Percentiles rank a stretch among this genome's conserved stretches.
These are phyloP conservation scores for Halocynthia roretzi DNA, from an alignment of 23 tunicate species.

Conservation along the genomic window DNA sequence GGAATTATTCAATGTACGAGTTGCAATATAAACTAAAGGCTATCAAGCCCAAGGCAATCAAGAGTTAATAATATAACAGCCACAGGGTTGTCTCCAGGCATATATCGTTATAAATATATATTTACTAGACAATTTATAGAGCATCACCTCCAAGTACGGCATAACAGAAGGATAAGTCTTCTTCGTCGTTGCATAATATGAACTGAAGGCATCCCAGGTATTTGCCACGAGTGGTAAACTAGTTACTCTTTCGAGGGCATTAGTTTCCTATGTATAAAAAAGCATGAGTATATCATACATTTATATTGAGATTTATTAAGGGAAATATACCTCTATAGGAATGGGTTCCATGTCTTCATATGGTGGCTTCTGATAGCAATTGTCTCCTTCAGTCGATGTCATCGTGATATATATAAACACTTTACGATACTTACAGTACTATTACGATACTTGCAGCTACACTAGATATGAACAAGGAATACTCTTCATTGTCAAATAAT, in stretches of 20 bases:
- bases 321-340: background rate
- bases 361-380: background rate
- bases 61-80: too few relatives aligned
- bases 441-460: too few relatives aligned
- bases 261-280: constrained; percentile 30
- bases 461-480: too few relatives aligned
- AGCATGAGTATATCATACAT: background rate
- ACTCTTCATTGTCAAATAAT: too few relatives aligned
- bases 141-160: constrained; percentile 61
- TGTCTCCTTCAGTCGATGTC: too few relatives aligned
- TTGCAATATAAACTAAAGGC: too few relatives aligned
- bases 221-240: constrained; percentile 52
- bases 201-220: constrained; percentile 49
- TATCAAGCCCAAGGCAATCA: too few relatives aligned
- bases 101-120: background rate
- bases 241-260: constrained; percentile 58
- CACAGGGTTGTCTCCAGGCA: too few relatives aligned
- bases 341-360: constrained; percentile 13
- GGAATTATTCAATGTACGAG: too few relatives aligned
- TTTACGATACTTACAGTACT: too few relatives aligned
- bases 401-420: too few relatives aligned
- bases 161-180: constrained; percentile 63
- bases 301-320: too few relatives aligned
- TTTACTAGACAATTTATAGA: background rate
- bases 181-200: constrained; percentile 50